Conservation (phyloP, 2,888 invertebrate species). For the Agrochola macilenta region DNA sequence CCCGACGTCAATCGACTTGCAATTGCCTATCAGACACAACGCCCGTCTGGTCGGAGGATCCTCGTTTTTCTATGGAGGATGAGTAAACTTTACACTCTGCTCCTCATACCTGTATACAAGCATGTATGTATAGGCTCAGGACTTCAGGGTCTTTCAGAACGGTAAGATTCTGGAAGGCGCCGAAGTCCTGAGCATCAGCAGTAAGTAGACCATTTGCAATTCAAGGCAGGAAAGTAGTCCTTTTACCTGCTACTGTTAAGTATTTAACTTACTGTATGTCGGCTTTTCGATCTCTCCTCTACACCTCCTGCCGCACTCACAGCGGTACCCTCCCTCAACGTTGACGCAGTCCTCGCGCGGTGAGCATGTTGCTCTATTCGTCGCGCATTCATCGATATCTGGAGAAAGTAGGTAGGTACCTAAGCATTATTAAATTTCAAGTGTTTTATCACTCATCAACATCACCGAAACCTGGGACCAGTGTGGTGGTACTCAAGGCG, state of each 20-base stretch:
- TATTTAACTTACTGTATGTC: slow-evolving; percentile 68
- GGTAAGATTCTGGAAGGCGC: too few species aligned
- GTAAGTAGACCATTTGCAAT: not conserved
- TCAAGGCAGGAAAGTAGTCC: not conserved
- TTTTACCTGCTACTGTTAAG: not conserved
- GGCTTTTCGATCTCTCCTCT: slow-evolving; percentile 71
- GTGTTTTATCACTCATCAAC: not conserved
- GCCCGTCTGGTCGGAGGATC: too few species aligned
- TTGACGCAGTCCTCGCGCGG: slow-evolving; percentile 92
- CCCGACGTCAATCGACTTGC: too few species aligned
- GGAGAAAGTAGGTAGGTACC: slow-evolving; percentile 11
- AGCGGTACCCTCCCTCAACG: slow-evolving; percentile 94
- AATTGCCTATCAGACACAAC: too few species aligned
- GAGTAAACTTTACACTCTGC: too few species aligned
- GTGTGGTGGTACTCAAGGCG: not conserved
- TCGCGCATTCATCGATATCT: slow-evolving; percentile 96
- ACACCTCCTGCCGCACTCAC: slow-evolving; percentile 84
- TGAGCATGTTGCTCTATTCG: slow-evolving; percentile 84
- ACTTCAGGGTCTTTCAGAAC: too few species aligned
- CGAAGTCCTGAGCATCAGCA: not conserved
- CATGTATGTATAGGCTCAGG: too few species aligned
- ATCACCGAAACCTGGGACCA: not conserved
- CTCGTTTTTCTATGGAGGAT: too few species aligned
- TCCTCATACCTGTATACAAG: too few species aligned
- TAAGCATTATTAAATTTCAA: not conserved